Base-by-base conservation (phyloP, 1,140 invertebrate species). In the Eubasilissa regina region DNA sequence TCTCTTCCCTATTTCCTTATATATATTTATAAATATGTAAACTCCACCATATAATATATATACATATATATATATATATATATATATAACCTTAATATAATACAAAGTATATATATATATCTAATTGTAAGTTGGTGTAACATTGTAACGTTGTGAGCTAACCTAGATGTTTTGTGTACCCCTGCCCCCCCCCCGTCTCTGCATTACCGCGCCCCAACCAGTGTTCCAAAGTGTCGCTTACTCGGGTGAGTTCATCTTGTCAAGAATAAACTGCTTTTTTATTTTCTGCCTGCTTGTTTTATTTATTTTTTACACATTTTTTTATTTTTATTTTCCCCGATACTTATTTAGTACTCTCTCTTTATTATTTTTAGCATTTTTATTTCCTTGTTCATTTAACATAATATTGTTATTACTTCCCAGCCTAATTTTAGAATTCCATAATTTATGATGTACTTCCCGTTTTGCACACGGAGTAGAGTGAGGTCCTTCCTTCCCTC, bases 161-260 rank as follows among this genome's bases (percentile, higher is more conserved):
- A 83, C 81, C 60, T 80, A 75, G 77, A 58, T 81, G 80, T 81
- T 80, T 82, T 82, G 81, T 83, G 64, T 79, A 53, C 56, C 74
- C 68, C 77, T 77, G 19, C 13, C 45, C 64, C 76, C 73, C 45
- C 45, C 62, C 80, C 60, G 68, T 68, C 53, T 64, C 80, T 77
- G 77, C 79, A 80, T 80, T 62, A 79, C 62, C 76, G 66, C 77
- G 77, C 19, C 35, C 55, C 77, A 17, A 64, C 85, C 89, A 96
- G 95, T 95, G 94, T 96, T 96, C 94, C 95, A 96, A 93, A 95
- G 94, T 91, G 94, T 96, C 93, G 95, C 95, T 90, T 96, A 96
- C 91, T 95, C 94, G 90, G 95, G 95, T 96, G 95, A 96, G 94
- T 95, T 75, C 53, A 15, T 43, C 35, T 62, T 21, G 11, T 55